phyloP scores from a whole-genome alignment of 64 coral and sea anemone genomes.

The Dendrophyllia cribrosa region DNA sequence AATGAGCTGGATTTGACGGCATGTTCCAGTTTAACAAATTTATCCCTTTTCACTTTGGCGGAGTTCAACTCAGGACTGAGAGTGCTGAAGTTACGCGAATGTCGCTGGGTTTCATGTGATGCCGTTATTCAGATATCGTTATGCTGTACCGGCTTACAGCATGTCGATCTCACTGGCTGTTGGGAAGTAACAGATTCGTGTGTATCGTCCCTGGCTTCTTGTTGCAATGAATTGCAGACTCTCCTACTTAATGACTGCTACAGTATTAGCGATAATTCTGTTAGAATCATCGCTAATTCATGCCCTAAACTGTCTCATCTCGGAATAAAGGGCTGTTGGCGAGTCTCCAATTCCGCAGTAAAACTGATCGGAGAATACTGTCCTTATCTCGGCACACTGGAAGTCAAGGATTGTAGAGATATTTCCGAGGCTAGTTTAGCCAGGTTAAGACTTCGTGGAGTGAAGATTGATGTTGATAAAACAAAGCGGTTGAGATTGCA shows the following conservation, averaged over 20 bases:
- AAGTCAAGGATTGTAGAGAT: conserved; percentile 96
- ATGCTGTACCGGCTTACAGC: conserved; percentile 70
- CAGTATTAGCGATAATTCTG: conserved; percentile 70
- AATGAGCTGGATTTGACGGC: conserved; percentile 76
- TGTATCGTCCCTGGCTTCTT: conserved; percentile 70
- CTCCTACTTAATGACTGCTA: conserved; percentile 91
- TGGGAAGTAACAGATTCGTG: conserved; percentile 91
- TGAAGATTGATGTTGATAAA: conserved; percentile 79
- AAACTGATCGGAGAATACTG: conserved; percentile 92
- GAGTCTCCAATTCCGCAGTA: conserved; percentile 79
- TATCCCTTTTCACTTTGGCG: conserved; percentile 49
- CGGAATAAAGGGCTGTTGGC: conserved; percentile 90
- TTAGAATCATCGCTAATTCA: conserved; percentile 53
- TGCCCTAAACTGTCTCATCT: conserved; percentile 66
- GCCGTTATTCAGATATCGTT: conserved; percentile 71
- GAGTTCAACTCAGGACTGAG: conserved; percentile 68
- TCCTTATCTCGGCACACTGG: conserved; percentile 34
- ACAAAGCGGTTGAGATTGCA: conserved; percentile 1
- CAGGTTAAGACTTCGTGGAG: conserved; percentile 70
- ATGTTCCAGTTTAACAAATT: conserved; percentile 84
- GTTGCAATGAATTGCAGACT: conserved; percentile 61
- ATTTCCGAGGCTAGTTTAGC: conserved; percentile 87
- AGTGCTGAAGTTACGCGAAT: conserved; percentile 69
- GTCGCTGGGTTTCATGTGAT: conserved; percentile 93
- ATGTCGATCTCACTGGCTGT: conserved; percentile 87